Base-by-base conservation (phyloP, 2,888 invertebrate species). In the Metacarcinus magister region DNA sequence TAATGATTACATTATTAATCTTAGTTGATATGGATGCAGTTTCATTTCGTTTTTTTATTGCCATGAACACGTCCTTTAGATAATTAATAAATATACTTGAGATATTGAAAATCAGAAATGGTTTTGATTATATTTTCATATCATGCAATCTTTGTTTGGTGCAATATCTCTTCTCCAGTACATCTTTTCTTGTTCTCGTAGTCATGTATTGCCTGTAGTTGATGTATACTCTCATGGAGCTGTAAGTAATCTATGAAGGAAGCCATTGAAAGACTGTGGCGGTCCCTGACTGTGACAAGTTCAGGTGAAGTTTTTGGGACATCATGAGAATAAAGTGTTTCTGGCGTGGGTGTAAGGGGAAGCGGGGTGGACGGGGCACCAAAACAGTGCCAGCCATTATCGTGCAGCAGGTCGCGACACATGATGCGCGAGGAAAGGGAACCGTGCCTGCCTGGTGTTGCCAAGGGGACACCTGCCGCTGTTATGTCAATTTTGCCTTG, bases 171-270 rank as follows among this genome's bases (percentile, higher is more conserved):
- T 75, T 28, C 54, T 54, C 16, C 7, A 28, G 28, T 75, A n/a
- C 28, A 75, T 75, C 75, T 4, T 28, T 28, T 75, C 75, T 87
- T 39, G 39, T 87, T 32, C 16, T 87, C 16, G 87, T 87, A 87
- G 39, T 39, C 87, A 16, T 13, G 0, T 5, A 39, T 87, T 87
- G 32, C 39, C 87, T 32, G 87, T 39, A 87, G 87, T 16, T 87
- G 87, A 87, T 16, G 32, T 10, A 32, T 32, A 16, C 39, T 19
- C 87, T 39, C 39, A 4, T 39, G 87, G n/a, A 39, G 39, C 87
- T 87, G 87, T 28, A 87, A 87, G 39, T 87, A 87, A 5, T 39
- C 39, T 16, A 87, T 87, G 87, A 87, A 87, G 16, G 87, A 87
- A 32, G 87, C 39, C 39, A 87, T 0, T 10, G 87, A 32, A 16